Evolutionary conservation across 2,113 vertebrate genomes (phyloP).

Genomic region (Struthidea cinerea): DNA sequence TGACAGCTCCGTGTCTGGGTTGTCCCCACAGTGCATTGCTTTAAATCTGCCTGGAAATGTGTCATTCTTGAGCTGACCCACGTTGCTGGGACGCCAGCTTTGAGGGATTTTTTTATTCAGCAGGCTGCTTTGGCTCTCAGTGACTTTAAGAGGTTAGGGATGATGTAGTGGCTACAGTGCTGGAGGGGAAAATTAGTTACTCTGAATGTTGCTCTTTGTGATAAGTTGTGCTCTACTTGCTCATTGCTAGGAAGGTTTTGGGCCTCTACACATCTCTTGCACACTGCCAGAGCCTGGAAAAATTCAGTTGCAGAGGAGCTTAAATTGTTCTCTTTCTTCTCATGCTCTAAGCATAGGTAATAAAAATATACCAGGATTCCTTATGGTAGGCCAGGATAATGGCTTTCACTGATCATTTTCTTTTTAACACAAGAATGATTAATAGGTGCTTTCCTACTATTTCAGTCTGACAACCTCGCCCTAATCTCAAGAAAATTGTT

Average conservation of each 20-base stretch:
- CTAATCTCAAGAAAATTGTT: background rate
- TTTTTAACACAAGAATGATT: background rate
- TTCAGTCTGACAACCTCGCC: background rate
- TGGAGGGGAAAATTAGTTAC: background rate
- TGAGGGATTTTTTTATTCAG: background rate
- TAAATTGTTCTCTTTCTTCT: background rate
- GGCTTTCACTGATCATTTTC: background rate
- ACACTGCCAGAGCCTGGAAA: background rate
- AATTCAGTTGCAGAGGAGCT: background rate
- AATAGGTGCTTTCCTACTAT: background rate
- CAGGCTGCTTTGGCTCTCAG: background rate
- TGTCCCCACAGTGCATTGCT: background rate
- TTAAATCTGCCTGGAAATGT: background rate
- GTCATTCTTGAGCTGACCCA: background rate
- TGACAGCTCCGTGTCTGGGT: background rate
- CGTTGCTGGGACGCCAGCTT: background rate
- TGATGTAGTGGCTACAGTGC: background rate
- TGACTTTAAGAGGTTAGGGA: background rate
- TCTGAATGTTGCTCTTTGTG: background rate
- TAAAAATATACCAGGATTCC: background rate
- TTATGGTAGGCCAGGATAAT: background rate
- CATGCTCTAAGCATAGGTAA: background rate
- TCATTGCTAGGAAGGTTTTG: background rate
- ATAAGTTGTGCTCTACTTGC: background rate
- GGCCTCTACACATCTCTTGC: background rate